Evolutionary conservation across 2,113 vertebrate genomes (phyloP), one percentile per base, ranked within the genome.

Genomic region (Pteronura brasiliensis): DNA sequence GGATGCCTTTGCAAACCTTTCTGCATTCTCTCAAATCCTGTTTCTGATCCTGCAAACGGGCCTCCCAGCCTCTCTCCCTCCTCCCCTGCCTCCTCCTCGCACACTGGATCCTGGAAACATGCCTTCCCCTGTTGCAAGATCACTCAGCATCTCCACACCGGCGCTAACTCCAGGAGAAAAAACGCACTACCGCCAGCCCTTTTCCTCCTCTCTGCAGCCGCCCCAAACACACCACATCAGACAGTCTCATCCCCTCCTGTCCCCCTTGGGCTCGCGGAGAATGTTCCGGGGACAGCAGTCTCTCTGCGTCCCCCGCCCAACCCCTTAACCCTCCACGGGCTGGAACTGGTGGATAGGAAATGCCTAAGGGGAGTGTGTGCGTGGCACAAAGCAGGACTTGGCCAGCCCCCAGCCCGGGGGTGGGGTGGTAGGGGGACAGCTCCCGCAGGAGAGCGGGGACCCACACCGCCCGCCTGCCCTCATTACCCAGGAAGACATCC

Each of bases 121-220:
- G 39, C 42, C 2, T 2, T 0, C 3, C 18, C 15, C 15, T 0
- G 14, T 39, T 27, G 69, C 85, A 49, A 29, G 1, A 39, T 2
- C 36, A 1, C 65, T 36, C 14, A 1, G 20, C 0, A 36, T 12
- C 34, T n/a, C n/a, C n/a, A 1, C 27, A 14, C 12, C 6, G 0
- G 20, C n/a, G 11, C 31, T 6, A 52, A 52, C n/a, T 29, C 10
- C 47, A 12, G 29, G 55, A 47, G 39, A 34, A 34, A 79, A 49
- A 25, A 3, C 21, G n/a, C 15, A 55, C 6, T 17, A 4, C 1
- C 13, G 0, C 29, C 31, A 9, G 14, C 1, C 14, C 20, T 7
- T 11, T 23, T 4, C 5, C 9, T 55, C 59, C 36, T 14, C 69
- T 21, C 17, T 17, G 52, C 23, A 9, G 6, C 42, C 39, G 42